A percentile compares a stretch with the other conserved stretches of the same genome.
Conservation (phyloP, 2,797 vertebrate genomes). For the Neomorphus geoffroyi region DNA sequence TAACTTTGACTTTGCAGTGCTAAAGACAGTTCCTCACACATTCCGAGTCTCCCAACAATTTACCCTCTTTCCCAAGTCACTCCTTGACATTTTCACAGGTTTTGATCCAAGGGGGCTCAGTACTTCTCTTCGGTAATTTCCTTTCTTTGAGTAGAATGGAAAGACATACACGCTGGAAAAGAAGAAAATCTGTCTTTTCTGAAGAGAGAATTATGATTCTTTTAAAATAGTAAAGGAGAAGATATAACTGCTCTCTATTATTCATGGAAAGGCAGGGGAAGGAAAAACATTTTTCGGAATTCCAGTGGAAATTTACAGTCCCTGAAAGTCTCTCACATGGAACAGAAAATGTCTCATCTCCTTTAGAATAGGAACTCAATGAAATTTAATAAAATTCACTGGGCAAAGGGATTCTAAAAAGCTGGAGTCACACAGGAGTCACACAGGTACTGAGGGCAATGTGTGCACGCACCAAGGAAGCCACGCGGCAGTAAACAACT, state of each 20-base stretch:
- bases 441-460: rapidly evolving
- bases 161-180: background rate
- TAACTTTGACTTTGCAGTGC: background rate
- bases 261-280: background rate
- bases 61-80: background rate
- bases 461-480: background rate
- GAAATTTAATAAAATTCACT: background rate
- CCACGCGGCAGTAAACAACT: background rate
- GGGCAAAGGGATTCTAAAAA: background rate
- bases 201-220: background rate
- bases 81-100: background rate
- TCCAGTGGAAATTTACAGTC: background rate
- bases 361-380: background rate
- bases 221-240: background rate
- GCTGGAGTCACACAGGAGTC: background rate
- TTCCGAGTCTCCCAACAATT: background rate
- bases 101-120: background rate
- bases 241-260: rapidly evolving
- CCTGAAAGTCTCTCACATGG: background rate
- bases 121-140: background rate
- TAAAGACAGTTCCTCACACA: background rate
- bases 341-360: background rate
- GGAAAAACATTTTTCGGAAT: background rate
- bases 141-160: background rate
- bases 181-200: background rate